These are phyloP conservation scores for Mugil cephalus DNA, from an alignment of 2,113 vertebrate genomes.

Conservation along the genomic window DNA sequence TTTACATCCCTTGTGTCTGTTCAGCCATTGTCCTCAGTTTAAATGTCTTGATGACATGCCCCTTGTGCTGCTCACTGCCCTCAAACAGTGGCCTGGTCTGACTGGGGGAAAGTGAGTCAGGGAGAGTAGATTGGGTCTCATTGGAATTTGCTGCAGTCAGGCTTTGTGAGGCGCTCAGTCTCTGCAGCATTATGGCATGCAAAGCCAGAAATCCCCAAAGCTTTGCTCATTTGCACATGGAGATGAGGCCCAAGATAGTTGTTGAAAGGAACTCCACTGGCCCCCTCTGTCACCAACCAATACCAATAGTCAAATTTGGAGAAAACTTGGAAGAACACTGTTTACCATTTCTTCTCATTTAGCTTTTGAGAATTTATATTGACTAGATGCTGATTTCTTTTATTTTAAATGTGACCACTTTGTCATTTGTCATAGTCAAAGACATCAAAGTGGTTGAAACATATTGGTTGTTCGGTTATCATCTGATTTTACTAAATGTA, in stretches of 20 bases:
- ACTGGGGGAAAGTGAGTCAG: conserved; percentile 63
- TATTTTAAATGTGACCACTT: neutral
- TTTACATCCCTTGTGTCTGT: neutral
- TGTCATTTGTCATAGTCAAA: no score
- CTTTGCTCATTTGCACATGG: conserved; percentile 81
- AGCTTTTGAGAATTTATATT: neutral
- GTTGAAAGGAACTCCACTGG: conserved; percentile 59
- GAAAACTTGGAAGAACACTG: neutral
- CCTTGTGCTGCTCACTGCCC: neutral
- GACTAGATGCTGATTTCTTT: neutral
- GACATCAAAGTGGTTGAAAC: no score
- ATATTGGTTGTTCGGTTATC: neutral
- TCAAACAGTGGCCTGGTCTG: conserved; percentile 21
- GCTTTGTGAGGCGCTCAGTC: conserved; percentile 79
- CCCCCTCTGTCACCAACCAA: conserved; percentile 51
- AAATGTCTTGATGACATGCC: conserved; percentile 9
- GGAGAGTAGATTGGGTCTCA: conserved; percentile 63
- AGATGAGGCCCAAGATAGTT: conserved; percentile 73
- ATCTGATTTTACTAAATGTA: neutral
- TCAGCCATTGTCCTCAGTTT: conserved; percentile 1
- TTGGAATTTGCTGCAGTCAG: conserved; percentile 86
- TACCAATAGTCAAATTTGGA: conserved; percentile 33
- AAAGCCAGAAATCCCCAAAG: conserved; percentile 85
- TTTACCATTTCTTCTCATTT: conserved; percentile 21
- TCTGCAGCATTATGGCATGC: conserved; percentile 84